A percentile compares a stretch with the other conserved stretches of the same genome.
Conservation (phyloP, 2,888 invertebrate genomes). For the Meandrusa payeni region DNA sequence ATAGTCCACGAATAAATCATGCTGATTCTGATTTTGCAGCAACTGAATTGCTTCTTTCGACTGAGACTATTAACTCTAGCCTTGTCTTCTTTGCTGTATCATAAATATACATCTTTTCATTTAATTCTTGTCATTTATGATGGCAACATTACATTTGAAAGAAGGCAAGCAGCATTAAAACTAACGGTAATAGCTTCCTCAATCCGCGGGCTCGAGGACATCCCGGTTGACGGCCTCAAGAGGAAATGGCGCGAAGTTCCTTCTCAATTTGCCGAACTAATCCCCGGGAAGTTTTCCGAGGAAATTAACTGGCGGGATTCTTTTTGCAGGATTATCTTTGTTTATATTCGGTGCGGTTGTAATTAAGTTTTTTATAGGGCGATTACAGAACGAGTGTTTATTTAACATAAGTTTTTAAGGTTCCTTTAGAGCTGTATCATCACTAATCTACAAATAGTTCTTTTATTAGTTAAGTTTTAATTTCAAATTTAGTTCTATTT, state of each 20-base stretch:
- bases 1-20: too few species aligned
- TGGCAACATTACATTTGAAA: too few species aligned
- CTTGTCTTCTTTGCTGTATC: too few species aligned
- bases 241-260: conserved; percentile 62
- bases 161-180: conserved; percentile 3
- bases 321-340: conserved; percentile 40
- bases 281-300: conserved; percentile 38
- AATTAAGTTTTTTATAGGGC: conserved; percentile 35
- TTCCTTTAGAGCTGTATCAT: too few species aligned
- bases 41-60: too few species aligned
- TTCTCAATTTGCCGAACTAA: conserved; percentile 47
- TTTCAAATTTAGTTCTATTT: too few species aligned
- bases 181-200: conserved; percentile 8
- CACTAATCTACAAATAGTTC: too few species aligned
- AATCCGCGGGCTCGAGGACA: conserved; percentile 25
- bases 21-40: too few species aligned
- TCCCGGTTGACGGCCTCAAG: conserved; percentile 32
- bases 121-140: too few species aligned
- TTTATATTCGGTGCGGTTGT: conserved; percentile 37
- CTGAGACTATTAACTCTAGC: too few species aligned
- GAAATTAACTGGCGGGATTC: conserved; percentile 42
- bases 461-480: too few species aligned
- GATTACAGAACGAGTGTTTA: conserved; percentile 24
- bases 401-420: conserved; percentile 26
- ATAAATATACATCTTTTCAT: too few species aligned